Evolutionary conservation across 2,797 vertebrate genomes (phyloP), one percentile per base, ranked within the genome.

Genomic region (Siniperca obscura): DNA sequence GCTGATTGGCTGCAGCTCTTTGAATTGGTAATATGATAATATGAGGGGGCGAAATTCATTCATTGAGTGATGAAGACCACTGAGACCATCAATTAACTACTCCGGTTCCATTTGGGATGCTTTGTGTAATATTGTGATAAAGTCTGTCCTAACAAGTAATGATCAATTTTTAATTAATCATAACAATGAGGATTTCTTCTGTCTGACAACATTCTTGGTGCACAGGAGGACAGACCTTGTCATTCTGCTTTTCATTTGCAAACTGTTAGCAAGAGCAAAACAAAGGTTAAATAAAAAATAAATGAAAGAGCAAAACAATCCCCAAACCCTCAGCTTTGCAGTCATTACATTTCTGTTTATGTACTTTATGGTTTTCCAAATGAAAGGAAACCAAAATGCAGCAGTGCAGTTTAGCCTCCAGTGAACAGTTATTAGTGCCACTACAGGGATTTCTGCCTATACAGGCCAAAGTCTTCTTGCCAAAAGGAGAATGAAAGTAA

Each of bases 1-100:
- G 68, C 78, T 90, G 89, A 94, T 94, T 95, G 94, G 93, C 70
- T 87, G 83, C 55, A 44, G 68, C 73, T 70, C 66, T 27, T n/a
- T 78, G 78, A 70, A 19, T 22, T 50, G 67, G 64, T n/a, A n/a
- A n/a, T n/a, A n/a, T n/a, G 57, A 36, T 34, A 8, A 17, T n/a
- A 21, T 57, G 7, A 40, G 69, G 73, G 60, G 87, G 48, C 0
- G 66, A 11, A 3, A 22, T 27, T 0, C 27, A 27, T 66, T 36
- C 50, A 65, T 76, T 83, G 83, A 76, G 69, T n/a, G 64, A 22
- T n/a, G 46, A 60, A 69, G 38, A 81, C 53, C 17, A 36, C 25
- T 27, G 30, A 68, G 72, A 50, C 55, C 27, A 61, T 74, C 40
- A 76, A 77, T 38, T 48, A 76, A 78, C 56, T 17, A 5, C 38